Percentiles rank a stretch among this genome's conserved stretches.
Evolutionary conservation across 2,888 invertebrate species (phyloP).

Genomic region (Oscheius sp.): DNA sequence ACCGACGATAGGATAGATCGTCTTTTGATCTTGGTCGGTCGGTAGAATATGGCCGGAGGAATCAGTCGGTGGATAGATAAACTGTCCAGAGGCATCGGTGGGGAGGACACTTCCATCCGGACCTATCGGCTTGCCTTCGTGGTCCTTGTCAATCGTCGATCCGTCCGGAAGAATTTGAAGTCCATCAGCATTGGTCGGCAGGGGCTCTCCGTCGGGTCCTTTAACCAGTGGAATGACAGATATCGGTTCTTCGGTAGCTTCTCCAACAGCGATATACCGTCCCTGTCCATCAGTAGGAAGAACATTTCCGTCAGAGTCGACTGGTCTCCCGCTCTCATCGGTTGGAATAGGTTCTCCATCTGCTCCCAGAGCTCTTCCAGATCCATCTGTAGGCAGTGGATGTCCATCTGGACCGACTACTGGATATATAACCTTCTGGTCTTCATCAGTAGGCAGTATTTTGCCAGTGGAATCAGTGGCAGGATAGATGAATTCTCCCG

Average conservation of each 20-base stretch:
- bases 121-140: constrained; percentile 43
- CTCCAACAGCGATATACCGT: constrained; percentile 22
- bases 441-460: constrained; percentile 35
- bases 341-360: constrained; percentile 43
- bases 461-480: constrained; percentile 16
- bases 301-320: constrained; percentile 36
- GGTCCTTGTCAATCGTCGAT: constrained; percentile 35
- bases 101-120: constrained; percentile 28
- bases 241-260: constrained; percentile 43
- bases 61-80: constrained; percentile 51
- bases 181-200: constrained; percentile 39
- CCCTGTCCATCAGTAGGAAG: constrained; percentile 44
- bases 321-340: constrained; percentile 44
- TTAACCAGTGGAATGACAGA: constrained; percentile 59
- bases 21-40: constrained; percentile 40
- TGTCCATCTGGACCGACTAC: constrained; percentile 52
- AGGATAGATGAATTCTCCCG: constrained; percentile 39
- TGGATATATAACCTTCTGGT: constrained; percentile 33
- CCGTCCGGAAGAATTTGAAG: constrained; percentile 38
- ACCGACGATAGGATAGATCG: constrained; percentile 42
- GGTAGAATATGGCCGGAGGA: constrained; percentile 35
- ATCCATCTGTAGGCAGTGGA: constrained; percentile 33
- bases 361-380: constrained; percentile 35
- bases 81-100: constrained; percentile 38
- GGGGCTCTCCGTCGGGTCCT: constrained; percentile 49